Conservation (phyloP, 2,113 vertebrate species). For the Zosterops lateralis region DNA sequence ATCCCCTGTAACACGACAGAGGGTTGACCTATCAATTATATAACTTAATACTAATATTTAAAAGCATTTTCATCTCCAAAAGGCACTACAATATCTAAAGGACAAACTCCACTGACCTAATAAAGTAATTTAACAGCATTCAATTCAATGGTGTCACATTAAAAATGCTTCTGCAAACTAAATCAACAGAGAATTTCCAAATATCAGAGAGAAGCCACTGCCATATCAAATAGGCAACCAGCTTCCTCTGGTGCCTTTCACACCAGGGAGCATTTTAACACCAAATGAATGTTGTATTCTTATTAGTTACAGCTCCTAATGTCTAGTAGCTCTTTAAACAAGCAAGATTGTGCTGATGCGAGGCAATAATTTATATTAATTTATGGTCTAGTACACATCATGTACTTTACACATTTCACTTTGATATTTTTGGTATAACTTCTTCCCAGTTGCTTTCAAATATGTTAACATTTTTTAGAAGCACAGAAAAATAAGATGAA, state of each 20-base stretch:
- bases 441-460: not conserved
- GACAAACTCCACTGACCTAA: slow-evolving; percentile 6
- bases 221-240: not conserved
- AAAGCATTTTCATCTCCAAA: not conserved
- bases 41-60: not conserved
- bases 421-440: not conserved
- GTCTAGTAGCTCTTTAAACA: not conserved
- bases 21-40: not conserved
- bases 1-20: not conserved
- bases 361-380: not conserved
- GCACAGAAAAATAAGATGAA: not conserved
- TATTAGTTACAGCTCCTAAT: not conserved
- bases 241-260: not conserved
- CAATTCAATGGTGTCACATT: not conserved
- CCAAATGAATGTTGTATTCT: not conserved
- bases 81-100: not conserved
- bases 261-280: not conserved
- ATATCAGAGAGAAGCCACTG: not conserved
- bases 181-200: slow-evolving; percentile 4
- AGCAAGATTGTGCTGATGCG: not conserved
- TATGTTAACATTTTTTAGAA: not conserved
- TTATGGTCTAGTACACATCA: not conserved
- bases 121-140: slow-evolving; percentile 3
- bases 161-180: not conserved
- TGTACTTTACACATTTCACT: not conserved